Conservation (phyloP, 2,888 invertebrate genomes). For the Drosophila eohydei region DNA sequence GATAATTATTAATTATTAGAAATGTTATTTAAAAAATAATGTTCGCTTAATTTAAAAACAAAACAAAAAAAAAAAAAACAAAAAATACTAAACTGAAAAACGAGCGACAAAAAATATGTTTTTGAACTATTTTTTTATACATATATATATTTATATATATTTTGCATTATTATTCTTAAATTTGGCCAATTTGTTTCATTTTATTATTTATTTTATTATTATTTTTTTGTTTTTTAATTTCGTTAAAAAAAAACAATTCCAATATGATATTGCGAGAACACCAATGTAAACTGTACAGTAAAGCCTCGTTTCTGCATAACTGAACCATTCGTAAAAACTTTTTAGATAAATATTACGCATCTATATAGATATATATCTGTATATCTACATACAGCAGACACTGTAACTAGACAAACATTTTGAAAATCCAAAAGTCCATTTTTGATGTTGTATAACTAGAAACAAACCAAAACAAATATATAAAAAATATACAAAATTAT, state of each 20-base stretch:
- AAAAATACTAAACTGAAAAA: slow-evolving; percentile 31
- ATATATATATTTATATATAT: slow-evolving; percentile 8
- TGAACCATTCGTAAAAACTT: slow-evolving; percentile 32
- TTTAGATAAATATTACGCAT: slow-evolving; percentile 69
- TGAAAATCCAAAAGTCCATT: slow-evolving; percentile 68
- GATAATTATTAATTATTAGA: slow-evolving; percentile 86
- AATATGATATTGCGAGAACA: slow-evolving; percentile 34
- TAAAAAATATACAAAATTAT: slow-evolving; percentile 26
- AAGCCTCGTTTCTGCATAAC: slow-evolving; percentile 22
- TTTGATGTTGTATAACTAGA: slow-evolving; percentile 66
- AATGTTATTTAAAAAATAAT: slow-evolving; percentile 84
- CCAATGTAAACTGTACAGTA: slow-evolving; percentile 44
- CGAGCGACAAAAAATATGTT: slow-evolving; percentile 35
- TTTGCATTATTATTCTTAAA: slow-evolving; percentile 27
- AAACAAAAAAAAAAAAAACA: slow-evolving; percentile 23
- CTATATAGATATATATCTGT: slow-evolving; percentile 14
- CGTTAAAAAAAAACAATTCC: slow-evolving; percentile 42
- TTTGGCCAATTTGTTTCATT: slow-evolving; percentile 26
- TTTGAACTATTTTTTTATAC: slow-evolving; percentile 27
- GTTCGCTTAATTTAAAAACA: slow-evolving; percentile 72
- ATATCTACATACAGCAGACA: slow-evolving; percentile 28
- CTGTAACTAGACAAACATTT: slow-evolving; percentile 32
- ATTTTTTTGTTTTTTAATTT: slow-evolving; percentile 13
- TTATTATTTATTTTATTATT: slow-evolving; percentile 20
- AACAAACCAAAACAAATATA: not conserved